phyloP scores from a whole-genome alignment of 2,888 invertebrate species.

The Lordiphosa andalusiaca region DNA sequence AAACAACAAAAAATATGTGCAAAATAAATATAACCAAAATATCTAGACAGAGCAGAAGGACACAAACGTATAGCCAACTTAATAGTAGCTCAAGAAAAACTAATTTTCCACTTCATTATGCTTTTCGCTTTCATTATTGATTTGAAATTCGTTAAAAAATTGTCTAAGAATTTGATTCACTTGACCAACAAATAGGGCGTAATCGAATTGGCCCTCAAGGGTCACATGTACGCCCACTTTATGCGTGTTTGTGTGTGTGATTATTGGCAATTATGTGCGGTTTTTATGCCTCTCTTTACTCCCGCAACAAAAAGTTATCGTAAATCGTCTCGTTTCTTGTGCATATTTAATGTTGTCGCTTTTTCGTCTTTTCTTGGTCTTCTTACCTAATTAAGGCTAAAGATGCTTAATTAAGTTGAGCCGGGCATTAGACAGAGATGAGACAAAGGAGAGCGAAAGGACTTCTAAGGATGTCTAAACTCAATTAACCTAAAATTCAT shows the following conservation, averaged over 20 bases:
- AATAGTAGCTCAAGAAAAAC: conserved; percentile 47
- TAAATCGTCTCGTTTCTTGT: background rate
- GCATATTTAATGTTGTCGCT: conserved; percentile 20
- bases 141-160: conserved; percentile 6
- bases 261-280: conserved; percentile 67
- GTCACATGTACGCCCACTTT: conserved; percentile 12
- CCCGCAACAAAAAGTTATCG: background rate
- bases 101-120: conserved; percentile 71
- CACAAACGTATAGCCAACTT: conserved; percentile 38
- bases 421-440: conserved; percentile 16
- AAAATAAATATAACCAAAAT: conserved; percentile 13
- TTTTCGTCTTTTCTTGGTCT: conserved; percentile 8
- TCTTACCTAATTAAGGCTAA: conserved; percentile 34
- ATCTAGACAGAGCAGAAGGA: conserved; percentile 30
- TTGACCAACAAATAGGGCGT: no score
- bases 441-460: conserved; percentile 18
- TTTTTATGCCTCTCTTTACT: conserved; percentile 32
- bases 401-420: conserved; percentile 50
- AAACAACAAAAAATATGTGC: conserved; percentile 54
- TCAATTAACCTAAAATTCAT: conserved; percentile 6
- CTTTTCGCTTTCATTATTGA: conserved; percentile 51
- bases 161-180: background rate
- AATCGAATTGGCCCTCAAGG: conserved; percentile 13
- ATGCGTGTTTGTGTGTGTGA: conserved; percentile 17
- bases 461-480: background rate